Base-by-base conservation (phyloP, 2,888 invertebrate genomes). In the Oxyteleia sp. region DNA sequence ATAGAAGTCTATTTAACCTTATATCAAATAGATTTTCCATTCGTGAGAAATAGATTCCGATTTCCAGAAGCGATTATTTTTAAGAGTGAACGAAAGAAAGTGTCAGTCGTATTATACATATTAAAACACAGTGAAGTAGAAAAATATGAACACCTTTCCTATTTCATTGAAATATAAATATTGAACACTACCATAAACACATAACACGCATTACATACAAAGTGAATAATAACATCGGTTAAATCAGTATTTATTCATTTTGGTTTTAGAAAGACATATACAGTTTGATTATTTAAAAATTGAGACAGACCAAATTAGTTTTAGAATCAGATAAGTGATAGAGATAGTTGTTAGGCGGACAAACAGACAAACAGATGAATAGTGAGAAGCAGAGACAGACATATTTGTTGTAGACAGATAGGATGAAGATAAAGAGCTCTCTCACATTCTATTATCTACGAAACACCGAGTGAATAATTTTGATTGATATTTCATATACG, bases 321-420 rank as follows among this genome's bases (percentile, higher is more conserved):
- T 79, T 43, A 87, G 84, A 68, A 57, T 80, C 68, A 86, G 81
- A 81, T 81, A 84, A 87, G 86, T 89, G 87, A 89, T 87, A 88
- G 89, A 90, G 88, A 90, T 86, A 88, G 87, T 69, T 53, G 7
- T 90, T 87, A 89, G 86, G 88, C 88, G 88, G 87, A 88, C 86
- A 88, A 86, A 88, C 87, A 89, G 87, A 89, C 87, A 89, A 82
- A 89, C 84, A 88, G 87, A 87, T 68, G 86, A 85, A 89, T 64
- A 87, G 80, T 87, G 75, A 88, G 85, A 88, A 85, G 88, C 55
- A 90, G 82, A 88, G 86, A 86, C 79, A 88, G 82, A 84, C 35
- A 72, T 43, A 71, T 69, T 63, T 69, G 26, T 69, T 72, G 38
- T 63, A 79, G 49, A 72, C 53, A 82, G 32, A 71, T 47, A 84